Base-by-base conservation (phyloP, 2,113 vertebrate species). In the Siphamia tubifer region DNA sequence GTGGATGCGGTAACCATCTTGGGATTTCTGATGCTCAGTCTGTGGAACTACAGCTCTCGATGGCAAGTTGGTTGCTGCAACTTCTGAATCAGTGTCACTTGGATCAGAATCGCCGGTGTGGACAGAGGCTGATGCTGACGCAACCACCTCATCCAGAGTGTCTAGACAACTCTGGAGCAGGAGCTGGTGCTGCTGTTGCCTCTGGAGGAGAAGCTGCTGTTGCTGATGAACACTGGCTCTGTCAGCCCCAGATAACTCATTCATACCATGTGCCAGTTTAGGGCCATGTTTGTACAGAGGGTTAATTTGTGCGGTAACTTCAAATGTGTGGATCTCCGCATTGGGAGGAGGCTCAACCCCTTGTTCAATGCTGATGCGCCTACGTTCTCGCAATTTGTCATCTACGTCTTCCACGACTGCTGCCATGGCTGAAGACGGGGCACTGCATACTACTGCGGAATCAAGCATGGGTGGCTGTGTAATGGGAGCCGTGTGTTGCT, bases 311-410 rank as follows among this genome's bases (percentile, higher is more conserved):
- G 93, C 91, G 0, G 89, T 94, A 42, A 94, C 93, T 64, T 95
- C 94, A 13, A 94, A 94, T 0, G 94, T 95, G 84, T 95, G 94
- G 69, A 94, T 94, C 70, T 93, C 87, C 1, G 93, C 94, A 0
- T 94, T 89, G 5, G 94, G 93, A 0, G 94, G 93, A 0, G 94
- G 93, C 35, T 94, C 93, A 2, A 95, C 94, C 0, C 94, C 94
- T 70, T 93, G 93, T 53, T 94, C 94, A 1, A 95, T 95, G 81
- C 94, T 94, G 27, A 94, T 92, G 28, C 94, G 90, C 63, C 94
- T 68, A n/a, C 94, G 82, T 75, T 94, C 94, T 12, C 93, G 64
- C 40, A 95, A 64, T 15, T 90, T 83, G 76, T 93, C 93, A 0
- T 95, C 94, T 16, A 94, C 93, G 0, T 95, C 94, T 49, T 95